Conservation (phyloP, 2,797 vertebrate genomes). For the Heteromormyrus szaboi region DNA sequence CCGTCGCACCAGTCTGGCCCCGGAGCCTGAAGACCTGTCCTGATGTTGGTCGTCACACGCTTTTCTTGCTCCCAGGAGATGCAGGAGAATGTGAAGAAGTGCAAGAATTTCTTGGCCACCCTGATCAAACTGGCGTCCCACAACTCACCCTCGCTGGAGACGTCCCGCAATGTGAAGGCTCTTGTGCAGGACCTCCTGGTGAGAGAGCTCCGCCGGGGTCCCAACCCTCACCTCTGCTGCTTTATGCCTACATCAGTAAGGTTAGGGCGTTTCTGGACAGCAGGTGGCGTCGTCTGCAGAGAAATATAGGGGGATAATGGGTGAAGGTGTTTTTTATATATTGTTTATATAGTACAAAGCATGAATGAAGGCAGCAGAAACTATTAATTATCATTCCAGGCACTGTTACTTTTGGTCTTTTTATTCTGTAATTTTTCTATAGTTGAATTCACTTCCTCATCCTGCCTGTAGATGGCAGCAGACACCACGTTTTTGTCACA, state of each 20-base stretch:
- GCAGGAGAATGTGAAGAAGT: conserved; percentile 86
- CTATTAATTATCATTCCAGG: background rate
- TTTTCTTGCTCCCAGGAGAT: conserved; percentile 64
- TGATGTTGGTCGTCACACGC: background rate
- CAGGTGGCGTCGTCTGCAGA: background rate
- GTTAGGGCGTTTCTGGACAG: background rate
- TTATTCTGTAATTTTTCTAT: background rate
- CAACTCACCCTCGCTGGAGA: conserved; percentile 78
- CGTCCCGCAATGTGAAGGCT: conserved; percentile 76
- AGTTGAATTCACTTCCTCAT: background rate
- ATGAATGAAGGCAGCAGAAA: background rate
- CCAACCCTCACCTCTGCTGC: background rate
- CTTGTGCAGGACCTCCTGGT: conserved; percentile 82
- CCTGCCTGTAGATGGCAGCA: conserved; percentile 58
- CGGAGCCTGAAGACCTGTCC: background rate
- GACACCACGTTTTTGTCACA: background rate
- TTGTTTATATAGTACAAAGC: background rate
- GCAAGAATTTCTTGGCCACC: conserved; percentile 81
- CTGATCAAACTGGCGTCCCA: conserved; percentile 83
- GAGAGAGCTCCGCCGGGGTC: conserved; percentile 34
- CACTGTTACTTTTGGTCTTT: background rate
- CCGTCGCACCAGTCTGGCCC: background rate
- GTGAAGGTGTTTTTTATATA: background rate
- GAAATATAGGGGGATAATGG: background rate
- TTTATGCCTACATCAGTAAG: background rate